phyloP scores from a whole-genome alignment of 2,888 invertebrate species.

The Ectobius pallidus region DNA sequence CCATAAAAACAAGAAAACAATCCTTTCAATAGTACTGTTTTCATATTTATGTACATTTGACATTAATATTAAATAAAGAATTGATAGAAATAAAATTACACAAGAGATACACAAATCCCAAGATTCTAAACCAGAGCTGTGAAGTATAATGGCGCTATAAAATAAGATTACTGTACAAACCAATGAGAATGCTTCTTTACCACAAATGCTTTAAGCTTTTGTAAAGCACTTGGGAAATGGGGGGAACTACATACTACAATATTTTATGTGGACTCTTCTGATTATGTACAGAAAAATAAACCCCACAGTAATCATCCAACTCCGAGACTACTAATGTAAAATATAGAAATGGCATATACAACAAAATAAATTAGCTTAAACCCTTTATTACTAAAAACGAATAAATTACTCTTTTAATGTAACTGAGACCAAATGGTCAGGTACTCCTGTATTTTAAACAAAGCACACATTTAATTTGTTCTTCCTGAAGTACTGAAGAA shows the following conservation, averaged over 20 bases:
- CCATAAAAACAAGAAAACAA: not conserved
- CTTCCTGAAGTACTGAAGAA: no score
- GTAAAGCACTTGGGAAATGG: not conserved
- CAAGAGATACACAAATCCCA: not conserved
- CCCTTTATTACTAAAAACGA: not conserved
- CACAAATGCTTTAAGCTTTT: not conserved
- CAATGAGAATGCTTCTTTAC: not conserved
- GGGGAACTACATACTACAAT: not conserved
- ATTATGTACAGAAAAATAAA: constrained; percentile 5
- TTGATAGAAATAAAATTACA: constrained; percentile 12
- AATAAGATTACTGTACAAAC: not conserved
- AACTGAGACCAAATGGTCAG: constrained; percentile 17
- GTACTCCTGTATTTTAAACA: constrained; percentile 15
- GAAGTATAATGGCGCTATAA: not conserved
- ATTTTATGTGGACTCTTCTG: not conserved
- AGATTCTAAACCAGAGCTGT: not conserved
- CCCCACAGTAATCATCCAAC: no score
- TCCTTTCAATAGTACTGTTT: constrained; percentile 7
- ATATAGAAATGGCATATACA: constrained; percentile 8
- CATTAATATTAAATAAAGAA: constrained; percentile 18
- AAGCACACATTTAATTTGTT: no score
- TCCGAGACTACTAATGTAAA: not conserved
- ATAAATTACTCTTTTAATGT: constrained; percentile 7
- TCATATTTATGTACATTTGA: constrained; percentile 16
- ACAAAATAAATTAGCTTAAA: constrained; percentile 7